phyloP scores from a whole-genome alignment of 2,888 invertebrate species.

The Nomada ruficornis region DNA sequence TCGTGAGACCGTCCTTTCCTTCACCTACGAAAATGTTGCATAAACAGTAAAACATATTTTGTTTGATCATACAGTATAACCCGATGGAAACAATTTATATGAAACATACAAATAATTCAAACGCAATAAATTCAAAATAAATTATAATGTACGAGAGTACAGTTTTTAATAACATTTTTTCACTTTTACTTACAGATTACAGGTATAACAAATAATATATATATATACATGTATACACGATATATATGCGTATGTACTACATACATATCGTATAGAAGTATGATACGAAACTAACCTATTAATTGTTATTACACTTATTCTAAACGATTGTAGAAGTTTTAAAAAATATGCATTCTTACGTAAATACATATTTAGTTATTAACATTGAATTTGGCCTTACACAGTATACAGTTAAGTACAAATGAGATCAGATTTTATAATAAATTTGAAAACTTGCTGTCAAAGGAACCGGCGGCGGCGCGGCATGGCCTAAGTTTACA shows the following conservation, averaged over 20 bases:
- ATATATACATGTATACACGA: neutral
- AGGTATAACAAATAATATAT: constrained; percentile 20
- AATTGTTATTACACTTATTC: neutral
- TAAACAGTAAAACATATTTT: neutral
- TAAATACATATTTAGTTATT: constrained; percentile 18
- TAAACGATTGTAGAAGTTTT: constrained; percentile 1
- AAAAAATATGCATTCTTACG: neutral
- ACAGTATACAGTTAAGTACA: constrained; percentile 35
- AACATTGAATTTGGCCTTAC: constrained; percentile 28
- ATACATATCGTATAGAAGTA: neutral
- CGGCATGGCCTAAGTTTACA: neutral
- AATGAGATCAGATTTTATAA: constrained; percentile 42
- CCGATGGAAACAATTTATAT: neutral
- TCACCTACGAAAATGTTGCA: neutral
- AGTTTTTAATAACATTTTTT: constrained; percentile 2
- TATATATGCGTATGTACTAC: no score
- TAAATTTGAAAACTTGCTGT: neutral
- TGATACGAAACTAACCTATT: constrained; percentile 33
- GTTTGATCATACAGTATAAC: neutral
- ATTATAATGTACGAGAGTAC: neutral
- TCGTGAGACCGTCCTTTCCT: neutral
- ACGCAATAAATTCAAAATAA: neutral
- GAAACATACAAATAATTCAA: neutral
- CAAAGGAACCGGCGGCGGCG: neutral
- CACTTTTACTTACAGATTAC: neutral